These are phyloP conservation scores for Sebastes baramenuke DNA, from an alignment of 2,797 vertebrate species.

Conservation along the genomic window DNA sequence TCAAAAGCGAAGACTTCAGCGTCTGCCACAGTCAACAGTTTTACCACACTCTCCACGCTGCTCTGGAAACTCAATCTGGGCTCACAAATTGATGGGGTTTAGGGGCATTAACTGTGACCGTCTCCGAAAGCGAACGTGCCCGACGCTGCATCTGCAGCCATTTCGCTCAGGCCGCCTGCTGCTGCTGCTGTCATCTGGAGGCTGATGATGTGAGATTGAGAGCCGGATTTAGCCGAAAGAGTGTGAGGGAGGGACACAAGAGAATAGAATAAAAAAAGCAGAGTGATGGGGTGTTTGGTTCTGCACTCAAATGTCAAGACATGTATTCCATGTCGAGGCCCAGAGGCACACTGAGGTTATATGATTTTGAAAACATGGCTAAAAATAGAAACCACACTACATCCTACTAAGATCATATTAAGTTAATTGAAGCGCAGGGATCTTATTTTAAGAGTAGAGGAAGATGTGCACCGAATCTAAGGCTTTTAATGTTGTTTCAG, in stretches of 20 bases:
- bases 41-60: constrained; percentile 53
- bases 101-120: constrained; percentile 59
- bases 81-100: constrained; percentile 66
- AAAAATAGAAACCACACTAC: not conserved
- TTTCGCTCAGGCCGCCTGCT: constrained; percentile 23
- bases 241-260: not conserved
- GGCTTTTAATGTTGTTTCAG: not conserved
- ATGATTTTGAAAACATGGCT: constrained; percentile 11
- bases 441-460: not conserved
- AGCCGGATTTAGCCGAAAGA: constrained; percentile 6
- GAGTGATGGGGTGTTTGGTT: constrained; percentile 1
- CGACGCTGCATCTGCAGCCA: constrained; percentile 16
- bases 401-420: not conserved
- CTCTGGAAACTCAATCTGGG: constrained; percentile 71
- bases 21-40: constrained; percentile 66
- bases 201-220: constrained; percentile 25
- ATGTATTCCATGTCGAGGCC: constrained; percentile 9
- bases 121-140: constrained; percentile 27
- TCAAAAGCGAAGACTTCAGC: constrained; percentile 59
- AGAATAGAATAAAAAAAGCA: not conserved
- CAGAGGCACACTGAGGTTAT: not conserved
- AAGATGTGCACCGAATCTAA: not conserved
- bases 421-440: not conserved
- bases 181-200: constrained; percentile 27
- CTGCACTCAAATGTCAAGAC: constrained; percentile 24